These are phyloP conservation scores for Ethmia dodecea DNA, from an alignment of 2,888 invertebrate genomes.

Conservation along the genomic window DNA sequence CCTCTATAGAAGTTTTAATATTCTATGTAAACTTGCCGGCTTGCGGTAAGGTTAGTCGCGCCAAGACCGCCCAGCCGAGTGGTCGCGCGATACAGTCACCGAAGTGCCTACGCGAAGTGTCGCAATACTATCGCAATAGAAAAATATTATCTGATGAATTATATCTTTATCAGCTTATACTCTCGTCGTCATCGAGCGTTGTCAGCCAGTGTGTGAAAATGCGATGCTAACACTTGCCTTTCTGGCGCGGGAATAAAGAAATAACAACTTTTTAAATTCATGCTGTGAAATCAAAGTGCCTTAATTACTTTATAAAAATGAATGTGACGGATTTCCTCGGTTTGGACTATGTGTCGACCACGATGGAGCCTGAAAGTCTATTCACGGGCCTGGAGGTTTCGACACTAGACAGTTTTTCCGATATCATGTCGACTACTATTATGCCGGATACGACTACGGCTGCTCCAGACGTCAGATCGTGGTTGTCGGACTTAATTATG, in stretches of 20 bases:
- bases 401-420: conserved; percentile 10
- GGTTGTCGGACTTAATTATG: conserved; percentile 49
- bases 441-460: conserved; percentile 29
- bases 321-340: conserved; percentile 31
- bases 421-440: conserved; percentile 18
- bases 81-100: not conserved
- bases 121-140: not conserved
- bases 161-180: conserved; percentile 40
- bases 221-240: no score
- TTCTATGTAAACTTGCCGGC: no score
- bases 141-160: conserved; percentile 31
- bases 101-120: no score
- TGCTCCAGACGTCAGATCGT: conserved; percentile 44
- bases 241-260: no score
- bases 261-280: no score
- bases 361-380: conserved; percentile 2
- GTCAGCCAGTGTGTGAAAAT: not conserved
- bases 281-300: no score
- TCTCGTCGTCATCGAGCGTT: not conserved
- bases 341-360: no score
- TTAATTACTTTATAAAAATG: conserved; percentile 33
- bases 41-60: not conserved
- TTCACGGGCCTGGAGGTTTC: conserved; percentile 10
- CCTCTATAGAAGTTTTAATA: no score
- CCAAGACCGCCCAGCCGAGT: not conserved